These are phyloP conservation scores for Quadroppia sp. DNA, from an alignment of 2,888 invertebrate genomes.

Conservation along the genomic window DNA sequence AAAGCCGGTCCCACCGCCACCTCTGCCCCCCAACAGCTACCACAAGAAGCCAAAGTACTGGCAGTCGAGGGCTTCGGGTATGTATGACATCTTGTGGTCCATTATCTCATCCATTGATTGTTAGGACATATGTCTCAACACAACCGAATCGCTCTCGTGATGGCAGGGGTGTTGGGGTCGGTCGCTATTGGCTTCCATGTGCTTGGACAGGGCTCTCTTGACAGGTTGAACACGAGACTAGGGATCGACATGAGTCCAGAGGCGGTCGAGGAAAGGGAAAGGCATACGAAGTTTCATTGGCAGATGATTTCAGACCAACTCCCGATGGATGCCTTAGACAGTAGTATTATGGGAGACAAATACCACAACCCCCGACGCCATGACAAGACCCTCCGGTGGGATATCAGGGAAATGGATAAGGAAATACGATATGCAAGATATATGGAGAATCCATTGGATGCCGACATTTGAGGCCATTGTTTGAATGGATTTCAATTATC, in stretches of 20 bases:
- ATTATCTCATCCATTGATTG: neutral
- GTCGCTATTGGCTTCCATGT: too few species aligned
- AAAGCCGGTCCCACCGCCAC: constrained; percentile 17
- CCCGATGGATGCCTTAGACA: neutral
- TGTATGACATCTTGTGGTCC: neutral
- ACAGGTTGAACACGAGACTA: too few species aligned
- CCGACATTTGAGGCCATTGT: too few species aligned
- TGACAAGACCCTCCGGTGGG: neutral
- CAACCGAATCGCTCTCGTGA: constrained; percentile 1
- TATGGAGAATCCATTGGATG: too few species aligned
- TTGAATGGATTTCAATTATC: too few species aligned
- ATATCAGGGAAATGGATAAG: neutral
- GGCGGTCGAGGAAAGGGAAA: too few species aligned
- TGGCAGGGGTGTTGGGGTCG: too few species aligned
- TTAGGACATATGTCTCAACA: neutral
- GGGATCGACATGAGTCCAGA: too few species aligned
- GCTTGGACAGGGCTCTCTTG: too few species aligned
- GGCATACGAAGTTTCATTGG: neutral
- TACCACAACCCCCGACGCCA: neutral
- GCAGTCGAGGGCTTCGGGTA: constrained; percentile 2
- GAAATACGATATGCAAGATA: too few species aligned
- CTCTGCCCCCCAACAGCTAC: constrained; percentile 11
- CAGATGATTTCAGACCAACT: neutral
- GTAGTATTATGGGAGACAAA: neutral
- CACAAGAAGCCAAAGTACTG: constrained; percentile 28